phyloP scores from a whole-genome alignment of 2,113 vertebrate genomes.

The Halichoeres trimaculatus region DNA sequence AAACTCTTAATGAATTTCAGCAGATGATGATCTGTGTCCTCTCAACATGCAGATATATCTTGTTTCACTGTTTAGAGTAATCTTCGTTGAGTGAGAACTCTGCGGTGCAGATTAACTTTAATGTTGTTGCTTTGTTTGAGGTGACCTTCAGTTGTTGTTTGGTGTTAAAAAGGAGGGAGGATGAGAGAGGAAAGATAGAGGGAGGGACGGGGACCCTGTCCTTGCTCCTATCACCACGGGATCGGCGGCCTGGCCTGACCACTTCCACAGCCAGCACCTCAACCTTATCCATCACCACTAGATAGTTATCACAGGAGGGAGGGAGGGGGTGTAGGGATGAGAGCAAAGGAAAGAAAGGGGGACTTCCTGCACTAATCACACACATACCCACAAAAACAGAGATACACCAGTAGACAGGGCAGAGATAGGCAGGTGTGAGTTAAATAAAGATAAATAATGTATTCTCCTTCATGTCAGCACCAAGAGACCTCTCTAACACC shows the following conservation, averaged over 20 bases:
- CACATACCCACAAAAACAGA: conserved; percentile 42
- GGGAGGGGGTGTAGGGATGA: conserved; percentile 38
- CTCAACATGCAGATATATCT: background rate
- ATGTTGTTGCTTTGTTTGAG: conserved; percentile 63
- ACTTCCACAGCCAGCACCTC: conserved; percentile 82
- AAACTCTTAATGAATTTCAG: too few species aligned
- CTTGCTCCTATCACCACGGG: conserved; percentile 84
- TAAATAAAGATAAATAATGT: conserved; percentile 74
- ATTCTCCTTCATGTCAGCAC: conserved; percentile 72
- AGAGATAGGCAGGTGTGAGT: conserved; percentile 30
- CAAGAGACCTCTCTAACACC: conserved; percentile 75
- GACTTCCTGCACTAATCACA: conserved; percentile 60
- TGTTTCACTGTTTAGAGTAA: conserved; percentile 1
- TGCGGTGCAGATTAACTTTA: conserved; percentile 56
- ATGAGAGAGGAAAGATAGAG: conserved; percentile 52
- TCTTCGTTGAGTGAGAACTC: conserved; percentile 46
- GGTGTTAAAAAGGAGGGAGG: conserved; percentile 57
- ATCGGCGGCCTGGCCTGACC: conserved; percentile 83
- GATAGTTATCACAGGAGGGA: conserved; percentile 83
- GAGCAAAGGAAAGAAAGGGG: conserved; percentile 37
- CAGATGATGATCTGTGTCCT: background rate
- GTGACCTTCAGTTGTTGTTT: conserved; percentile 80
- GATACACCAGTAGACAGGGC: conserved; percentile 17
- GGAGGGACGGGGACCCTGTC: conserved; percentile 74
- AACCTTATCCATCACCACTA: conserved; percentile 85